Evolutionary conservation across 2,888 invertebrate species (phyloP).

Genomic region (Habrosyne pyritoides): DNA sequence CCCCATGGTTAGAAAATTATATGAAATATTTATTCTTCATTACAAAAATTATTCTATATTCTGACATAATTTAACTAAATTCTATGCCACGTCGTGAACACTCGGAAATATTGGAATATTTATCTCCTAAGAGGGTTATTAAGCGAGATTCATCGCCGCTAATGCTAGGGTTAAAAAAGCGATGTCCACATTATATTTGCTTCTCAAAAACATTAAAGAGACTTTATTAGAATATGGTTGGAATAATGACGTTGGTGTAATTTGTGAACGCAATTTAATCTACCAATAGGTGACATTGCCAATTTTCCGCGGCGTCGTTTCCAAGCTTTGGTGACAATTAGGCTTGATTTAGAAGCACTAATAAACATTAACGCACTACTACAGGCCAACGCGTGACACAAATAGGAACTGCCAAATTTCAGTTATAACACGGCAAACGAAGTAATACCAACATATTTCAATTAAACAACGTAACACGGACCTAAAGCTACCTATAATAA

Average conservation of each 20-base stretch:
- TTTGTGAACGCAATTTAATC: constrained; percentile 4
- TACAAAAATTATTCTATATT: constrained; percentile 16
- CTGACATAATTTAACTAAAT: constrained; percentile 42
- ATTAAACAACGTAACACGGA: constrained; percentile 14
- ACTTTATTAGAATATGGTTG: background rate
- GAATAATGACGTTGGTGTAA: background rate
- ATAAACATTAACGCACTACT: constrained; percentile 43
- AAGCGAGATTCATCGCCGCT: constrained; percentile 38
- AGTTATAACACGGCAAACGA: constrained; percentile 10
- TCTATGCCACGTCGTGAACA: constrained; percentile 40
- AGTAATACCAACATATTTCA: constrained; percentile 12
- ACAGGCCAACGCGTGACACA: constrained; percentile 45
- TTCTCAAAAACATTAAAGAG: background rate
- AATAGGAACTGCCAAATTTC: constrained; percentile 43
- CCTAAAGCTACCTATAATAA: background rate
- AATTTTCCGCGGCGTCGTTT: constrained; percentile 26
- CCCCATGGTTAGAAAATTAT: constrained; percentile 14
- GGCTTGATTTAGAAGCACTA: constrained; percentile 53
- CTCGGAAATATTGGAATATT: constrained; percentile 50
- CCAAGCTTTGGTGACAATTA: constrained; percentile 37
- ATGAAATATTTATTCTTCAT: constrained; percentile 23
- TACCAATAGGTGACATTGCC: constrained; percentile 22
- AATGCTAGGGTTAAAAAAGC: constrained; percentile 30
- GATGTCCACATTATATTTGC: constrained; percentile 23
- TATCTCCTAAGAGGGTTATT: constrained; percentile 48